Evolutionary conservation across 1,140 invertebrate genomes (phyloP).

Genomic region (Ceratoteleas bidentatus): DNA sequence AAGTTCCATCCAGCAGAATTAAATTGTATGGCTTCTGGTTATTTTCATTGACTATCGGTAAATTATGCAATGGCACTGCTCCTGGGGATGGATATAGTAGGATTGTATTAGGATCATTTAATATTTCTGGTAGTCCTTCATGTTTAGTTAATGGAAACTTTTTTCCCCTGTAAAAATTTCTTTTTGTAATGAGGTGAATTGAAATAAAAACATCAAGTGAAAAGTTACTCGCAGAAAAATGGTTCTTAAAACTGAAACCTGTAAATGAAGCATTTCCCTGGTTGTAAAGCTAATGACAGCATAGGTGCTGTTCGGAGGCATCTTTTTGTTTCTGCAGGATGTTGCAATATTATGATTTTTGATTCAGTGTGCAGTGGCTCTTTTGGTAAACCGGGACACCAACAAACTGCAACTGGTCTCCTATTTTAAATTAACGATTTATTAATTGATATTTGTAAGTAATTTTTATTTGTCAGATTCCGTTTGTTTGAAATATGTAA

Average conservation of each 20-base stretch:
- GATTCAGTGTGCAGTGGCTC: constrained; percentile 85
- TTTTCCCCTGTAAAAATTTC: too few species aligned
- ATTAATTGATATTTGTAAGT: neutral
- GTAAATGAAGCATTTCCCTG: too few species aligned
- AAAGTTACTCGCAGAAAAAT: too few species aligned
- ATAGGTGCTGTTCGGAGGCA: constrained; percentile 94
- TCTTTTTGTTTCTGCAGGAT: constrained; percentile 95
- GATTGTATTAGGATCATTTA: constrained; percentile 87
- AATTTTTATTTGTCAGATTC: too few species aligned
- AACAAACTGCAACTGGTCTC: constrained; percentile 92
- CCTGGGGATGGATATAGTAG: constrained; percentile 91
- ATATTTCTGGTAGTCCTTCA: too few species aligned
- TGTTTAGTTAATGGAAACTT: too few species aligned
- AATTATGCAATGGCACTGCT: constrained; percentile 84
- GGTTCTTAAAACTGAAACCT: too few species aligned
- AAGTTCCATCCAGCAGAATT: constrained; percentile 95
- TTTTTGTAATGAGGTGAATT: too few species aligned
- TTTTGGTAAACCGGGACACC: constrained; percentile 90
- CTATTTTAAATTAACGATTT: constrained; percentile 80
- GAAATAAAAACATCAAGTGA: too few species aligned
- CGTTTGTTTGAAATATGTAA: constrained; percentile 9
- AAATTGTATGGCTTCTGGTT: constrained; percentile 86
- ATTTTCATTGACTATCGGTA: constrained; percentile 68
- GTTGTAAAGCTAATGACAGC: constrained; percentile 87
- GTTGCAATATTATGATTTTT: constrained; percentile 91